Evolutionary conservation across 2,888 invertebrate species (phyloP).

Genomic region (Belgica antarctica): DNA sequence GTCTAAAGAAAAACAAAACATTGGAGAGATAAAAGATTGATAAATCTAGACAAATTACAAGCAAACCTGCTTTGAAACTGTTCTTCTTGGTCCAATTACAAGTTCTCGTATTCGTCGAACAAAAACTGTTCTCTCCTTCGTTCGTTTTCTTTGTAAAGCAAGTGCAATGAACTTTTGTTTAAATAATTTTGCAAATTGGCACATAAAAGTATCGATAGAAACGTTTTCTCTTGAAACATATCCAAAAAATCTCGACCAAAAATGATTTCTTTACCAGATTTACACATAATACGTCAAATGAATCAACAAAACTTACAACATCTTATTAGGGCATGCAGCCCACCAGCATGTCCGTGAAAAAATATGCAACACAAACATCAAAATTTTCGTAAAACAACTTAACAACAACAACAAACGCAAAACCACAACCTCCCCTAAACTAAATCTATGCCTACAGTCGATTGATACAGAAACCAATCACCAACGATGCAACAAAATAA

Average conservation of each 20-base stretch:
- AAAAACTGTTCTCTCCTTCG: background rate
- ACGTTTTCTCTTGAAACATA: constrained; percentile 20
- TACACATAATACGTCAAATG: constrained; percentile 41
- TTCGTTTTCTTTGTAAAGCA: background rate
- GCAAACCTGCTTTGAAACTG: background rate
- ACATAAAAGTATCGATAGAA: constrained; percentile 36
- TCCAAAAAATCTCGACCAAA: constrained; percentile 16
- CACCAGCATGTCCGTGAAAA: background rate
- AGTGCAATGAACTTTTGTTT: constrained; percentile 30
- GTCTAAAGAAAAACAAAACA: background rate
- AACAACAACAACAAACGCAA: constrained; percentile 55
- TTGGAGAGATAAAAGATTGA: constrained; percentile 43
- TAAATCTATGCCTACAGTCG: constrained; percentile 63
- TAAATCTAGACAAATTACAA: constrained; percentile 29
- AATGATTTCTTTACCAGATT: background rate
- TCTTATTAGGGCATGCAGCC: background rate
- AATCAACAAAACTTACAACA: constrained; percentile 32
- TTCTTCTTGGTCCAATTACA: constrained; percentile 8
- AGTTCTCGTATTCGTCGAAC: background rate
- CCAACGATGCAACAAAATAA: constrained; percentile 13
- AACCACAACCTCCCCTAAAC: constrained; percentile 57
- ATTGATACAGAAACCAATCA: constrained; percentile 50
- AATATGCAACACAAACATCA: constrained; percentile 41
- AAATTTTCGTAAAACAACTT: constrained; percentile 39
- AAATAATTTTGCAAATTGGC: constrained; percentile 30